A percentile compares a stretch with the other conserved stretches of the same genome.
Evolutionary conservation across 2,797 vertebrate genomes (phyloP).

Genomic region (Myotis pilosus): DNA sequence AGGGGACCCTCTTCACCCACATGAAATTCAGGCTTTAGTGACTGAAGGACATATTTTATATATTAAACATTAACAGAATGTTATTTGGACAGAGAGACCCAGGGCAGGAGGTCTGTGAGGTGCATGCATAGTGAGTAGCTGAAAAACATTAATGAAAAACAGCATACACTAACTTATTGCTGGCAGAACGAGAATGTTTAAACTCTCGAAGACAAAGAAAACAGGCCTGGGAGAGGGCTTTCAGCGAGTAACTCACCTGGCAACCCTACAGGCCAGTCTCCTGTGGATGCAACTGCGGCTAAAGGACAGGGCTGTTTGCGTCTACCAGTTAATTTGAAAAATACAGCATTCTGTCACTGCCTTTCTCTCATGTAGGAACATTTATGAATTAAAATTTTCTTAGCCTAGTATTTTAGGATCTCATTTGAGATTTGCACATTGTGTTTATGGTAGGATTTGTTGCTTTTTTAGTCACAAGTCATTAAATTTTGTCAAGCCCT

Average conservation of each 20-base stretch:
- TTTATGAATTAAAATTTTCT: neutral
- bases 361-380: neutral
- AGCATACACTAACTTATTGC: neutral
- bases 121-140: constrained; percentile 2
- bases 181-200: neutral
- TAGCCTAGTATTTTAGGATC: neutral
- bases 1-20: too few relatives aligned
- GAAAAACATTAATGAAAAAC: neutral
- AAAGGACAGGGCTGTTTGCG: neutral
- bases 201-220: neutral
- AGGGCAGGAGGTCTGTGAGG: neutral
- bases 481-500: neutral
- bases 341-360: neutral
- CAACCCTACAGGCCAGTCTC: neutral
- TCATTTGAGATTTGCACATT: neutral
- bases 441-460: neutral
- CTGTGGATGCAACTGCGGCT: neutral
- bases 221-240: neutral
- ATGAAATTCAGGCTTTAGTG: neutral
- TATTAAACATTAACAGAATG: constrained; percentile 48
- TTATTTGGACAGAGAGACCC: neutral
- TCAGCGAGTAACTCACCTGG: neutral
- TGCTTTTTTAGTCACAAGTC: neutral
- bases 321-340: neutral
- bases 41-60: neutral